Evolutionary conservation across 2,113 vertebrate species (phyloP).

Genomic region (Xiphorhynchus elegans): DNA sequence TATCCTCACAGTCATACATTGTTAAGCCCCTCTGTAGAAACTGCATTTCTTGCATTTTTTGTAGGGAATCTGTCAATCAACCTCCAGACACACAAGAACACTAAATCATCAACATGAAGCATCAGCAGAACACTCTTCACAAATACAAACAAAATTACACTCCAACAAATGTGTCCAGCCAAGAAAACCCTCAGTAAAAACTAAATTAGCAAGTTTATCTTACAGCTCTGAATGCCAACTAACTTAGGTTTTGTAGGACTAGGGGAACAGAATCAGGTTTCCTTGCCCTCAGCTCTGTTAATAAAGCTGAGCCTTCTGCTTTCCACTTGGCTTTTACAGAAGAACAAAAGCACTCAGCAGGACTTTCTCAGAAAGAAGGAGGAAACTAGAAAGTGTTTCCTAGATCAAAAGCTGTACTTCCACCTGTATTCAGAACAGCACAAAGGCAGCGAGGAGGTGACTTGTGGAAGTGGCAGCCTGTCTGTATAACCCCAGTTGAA

Average conservation of each 20-base stretch:
- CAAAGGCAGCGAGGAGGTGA: neutral
- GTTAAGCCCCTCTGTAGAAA: neutral
- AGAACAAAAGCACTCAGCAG: neutral
- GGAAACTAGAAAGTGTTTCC: neutral
- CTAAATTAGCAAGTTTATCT: neutral
- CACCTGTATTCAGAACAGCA: neutral
- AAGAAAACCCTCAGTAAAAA: neutral
- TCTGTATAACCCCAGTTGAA: neutral
- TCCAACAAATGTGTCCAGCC: neutral
- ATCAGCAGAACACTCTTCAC: constrained; percentile 12
- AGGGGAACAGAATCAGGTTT: neutral
- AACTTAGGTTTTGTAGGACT: neutral
- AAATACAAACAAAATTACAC: constrained; percentile 14
- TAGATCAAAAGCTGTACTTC: neutral
- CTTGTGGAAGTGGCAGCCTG: neutral
- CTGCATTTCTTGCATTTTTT: constrained; percentile 19
- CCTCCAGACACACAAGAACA: constrained; percentile 8
- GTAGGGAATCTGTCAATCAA: constrained; percentile 21
- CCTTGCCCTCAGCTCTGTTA: neutral
- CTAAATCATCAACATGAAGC: constrained; percentile 24
- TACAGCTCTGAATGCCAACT: neutral
- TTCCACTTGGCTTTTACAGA: neutral
- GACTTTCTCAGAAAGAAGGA: neutral
- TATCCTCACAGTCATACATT: neutral
- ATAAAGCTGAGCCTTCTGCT: neutral